Evolutionary conservation across 2,797 vertebrate genomes (phyloP).

Genomic region (Arnoldichthys spilopterus): DNA sequence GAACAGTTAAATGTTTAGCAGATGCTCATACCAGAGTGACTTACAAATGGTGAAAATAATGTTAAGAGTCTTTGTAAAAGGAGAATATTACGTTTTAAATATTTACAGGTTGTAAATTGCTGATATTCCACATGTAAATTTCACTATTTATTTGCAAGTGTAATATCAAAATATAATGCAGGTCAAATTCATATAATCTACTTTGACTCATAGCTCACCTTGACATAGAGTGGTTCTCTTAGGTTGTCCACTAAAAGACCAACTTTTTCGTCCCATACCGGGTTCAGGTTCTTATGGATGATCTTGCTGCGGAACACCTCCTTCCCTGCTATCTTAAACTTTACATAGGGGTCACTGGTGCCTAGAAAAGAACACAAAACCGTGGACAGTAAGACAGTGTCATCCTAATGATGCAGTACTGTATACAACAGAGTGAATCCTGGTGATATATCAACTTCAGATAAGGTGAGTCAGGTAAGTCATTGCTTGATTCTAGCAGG

Average conservation of each 20-base stretch:
- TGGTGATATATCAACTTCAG: not conserved
- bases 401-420: not conserved
- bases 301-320: slow-evolving; percentile 96
- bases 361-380: slow-evolving; percentile 46
- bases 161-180: not conserved
- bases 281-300: slow-evolving; percentile 95
- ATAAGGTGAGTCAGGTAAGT: too few species aligned
- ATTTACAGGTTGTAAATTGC: too few species aligned
- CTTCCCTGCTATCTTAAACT: slow-evolving; percentile 94
- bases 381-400: not conserved
- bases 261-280: slow-evolving; percentile 92
- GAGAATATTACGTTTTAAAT: too few species aligned
- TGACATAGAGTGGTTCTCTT: slow-evolving; percentile 81
- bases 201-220: slow-evolving; percentile 88
- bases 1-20: too few species aligned
- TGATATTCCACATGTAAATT: too few species aligned
- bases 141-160: not conserved
- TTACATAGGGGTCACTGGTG: slow-evolving; percentile 88
- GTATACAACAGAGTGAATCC: slow-evolving; percentile 7
- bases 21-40: too few species aligned
- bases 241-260: slow-evolving; percentile 84
- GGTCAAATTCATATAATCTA: not conserved
- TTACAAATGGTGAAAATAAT: too few species aligned
- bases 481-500: not conserved
- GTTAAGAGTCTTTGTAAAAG: too few species aligned